phyloP scores from a whole-genome alignment of 2,797 vertebrate genomes.

The Sebastes baramenuke region DNA sequence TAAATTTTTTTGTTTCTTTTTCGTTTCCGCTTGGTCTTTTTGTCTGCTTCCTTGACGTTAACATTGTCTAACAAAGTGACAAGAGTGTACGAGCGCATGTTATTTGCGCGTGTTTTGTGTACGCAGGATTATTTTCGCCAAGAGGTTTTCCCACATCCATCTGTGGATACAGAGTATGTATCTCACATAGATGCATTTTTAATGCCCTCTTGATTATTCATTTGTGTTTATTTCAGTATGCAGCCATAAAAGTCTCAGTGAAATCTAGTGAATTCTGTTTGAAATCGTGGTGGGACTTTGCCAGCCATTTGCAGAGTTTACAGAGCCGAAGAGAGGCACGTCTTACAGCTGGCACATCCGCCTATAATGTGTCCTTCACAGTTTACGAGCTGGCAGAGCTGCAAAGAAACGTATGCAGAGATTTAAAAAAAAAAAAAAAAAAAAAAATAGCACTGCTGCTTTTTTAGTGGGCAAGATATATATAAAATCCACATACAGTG shows the following conservation, averaged over 20 bases:
- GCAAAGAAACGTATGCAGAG: conserved; percentile 27
- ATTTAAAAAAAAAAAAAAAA: neutral
- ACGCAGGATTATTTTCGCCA: neutral
- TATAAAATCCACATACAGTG: conserved; percentile 7
- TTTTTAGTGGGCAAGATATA: conserved; percentile 23
- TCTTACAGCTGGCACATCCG: conserved; percentile 21
- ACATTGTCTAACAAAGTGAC: conserved; percentile 7
- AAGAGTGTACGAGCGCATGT: neutral
- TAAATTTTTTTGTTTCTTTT: neutral
- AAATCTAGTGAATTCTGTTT: conserved; percentile 48
- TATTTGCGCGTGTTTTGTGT: conserved; percentile 4
- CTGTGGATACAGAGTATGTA: conserved; percentile 23
- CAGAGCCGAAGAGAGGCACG: conserved; percentile 26
- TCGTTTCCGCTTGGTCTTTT: neutral
- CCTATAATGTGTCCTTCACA: conserved; percentile 51
- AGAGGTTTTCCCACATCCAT: conserved; percentile 9
- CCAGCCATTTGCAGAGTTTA: conserved; percentile 47
- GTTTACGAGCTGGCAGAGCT: conserved; percentile 36
- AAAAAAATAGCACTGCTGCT: conserved; percentile 16
- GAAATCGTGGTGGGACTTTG: conserved; percentile 35
- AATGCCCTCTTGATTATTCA: conserved; percentile 57
- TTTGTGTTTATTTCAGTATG: conserved; percentile 56
- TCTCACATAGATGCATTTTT: conserved; percentile 45
- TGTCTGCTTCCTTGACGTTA: conserved; percentile 19
- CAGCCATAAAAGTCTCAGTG: conserved; percentile 26